Conservation (phyloP, 1,140 invertebrate genomes). For the Nomia melanderi region DNA sequence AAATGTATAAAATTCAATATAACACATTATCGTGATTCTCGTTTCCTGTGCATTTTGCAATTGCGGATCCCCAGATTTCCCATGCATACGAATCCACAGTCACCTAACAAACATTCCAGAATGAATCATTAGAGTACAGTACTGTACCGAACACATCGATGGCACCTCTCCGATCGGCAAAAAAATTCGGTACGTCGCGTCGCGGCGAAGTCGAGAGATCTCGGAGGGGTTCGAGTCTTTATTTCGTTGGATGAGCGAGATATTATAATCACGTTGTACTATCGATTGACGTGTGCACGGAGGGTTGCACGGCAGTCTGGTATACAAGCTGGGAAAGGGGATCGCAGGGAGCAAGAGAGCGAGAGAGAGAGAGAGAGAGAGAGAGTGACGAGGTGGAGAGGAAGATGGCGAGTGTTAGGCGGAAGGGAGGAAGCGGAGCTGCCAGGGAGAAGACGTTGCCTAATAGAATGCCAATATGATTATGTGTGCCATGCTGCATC, state of each 20-base stretch:
- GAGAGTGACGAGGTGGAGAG: too few species aligned
- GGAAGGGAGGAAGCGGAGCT: slow-evolving; percentile 67
- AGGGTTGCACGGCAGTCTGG: slow-evolving; percentile 57
- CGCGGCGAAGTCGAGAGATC: neutral
- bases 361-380: too few species aligned
- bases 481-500: slow-evolving; percentile 73
- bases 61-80: too few species aligned
- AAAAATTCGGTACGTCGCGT: neutral
- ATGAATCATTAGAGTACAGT: too few species aligned
- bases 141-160: too few species aligned
- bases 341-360: slow-evolving; percentile 12
- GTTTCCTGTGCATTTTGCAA: too few species aligned
- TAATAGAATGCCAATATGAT: slow-evolving; percentile 79
- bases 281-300: slow-evolving; percentile 72
- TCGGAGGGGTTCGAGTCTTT: slow-evolving; percentile 21
- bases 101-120: too few species aligned
- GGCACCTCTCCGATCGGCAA: too few species aligned
- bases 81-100: too few species aligned
- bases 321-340: slow-evolving; percentile 38
- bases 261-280: slow-evolving; percentile 73
- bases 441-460: slow-evolving; percentile 69
- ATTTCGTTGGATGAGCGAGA: slow-evolving; percentile 62
- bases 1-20: too few species aligned
- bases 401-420: slow-evolving; percentile 43
- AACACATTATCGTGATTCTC: too few species aligned